Evolutionary conservation across 2,113 vertebrate species (phyloP).

Genomic region (Prionailurus viverrinus): DNA sequence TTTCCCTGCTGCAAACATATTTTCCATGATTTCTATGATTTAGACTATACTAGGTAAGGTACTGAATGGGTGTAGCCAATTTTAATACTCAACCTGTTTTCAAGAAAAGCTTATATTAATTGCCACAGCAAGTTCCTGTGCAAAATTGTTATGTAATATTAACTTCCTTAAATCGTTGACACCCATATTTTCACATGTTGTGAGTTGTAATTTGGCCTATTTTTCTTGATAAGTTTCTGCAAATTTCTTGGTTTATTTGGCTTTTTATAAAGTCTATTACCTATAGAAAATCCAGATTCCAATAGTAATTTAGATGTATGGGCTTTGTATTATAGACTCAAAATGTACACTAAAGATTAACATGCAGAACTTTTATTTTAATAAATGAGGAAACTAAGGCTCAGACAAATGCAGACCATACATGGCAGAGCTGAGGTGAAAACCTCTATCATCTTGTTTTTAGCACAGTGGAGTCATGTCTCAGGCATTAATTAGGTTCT

Average conservation of each 20-base stretch:
- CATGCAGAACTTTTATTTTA: not conserved
- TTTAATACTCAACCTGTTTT: constrained; percentile 12
- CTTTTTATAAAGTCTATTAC: constrained; percentile 4
- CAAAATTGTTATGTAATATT: not conserved
- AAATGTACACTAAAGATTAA: not conserved
- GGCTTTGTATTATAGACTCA: not conserved
- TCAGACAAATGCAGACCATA: not conserved
- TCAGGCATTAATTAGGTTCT: constrained; percentile 5
- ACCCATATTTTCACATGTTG: not conserved
- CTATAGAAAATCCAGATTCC: not conserved
- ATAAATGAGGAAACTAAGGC: not conserved
- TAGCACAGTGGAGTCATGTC: not conserved
- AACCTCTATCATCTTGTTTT: not conserved
- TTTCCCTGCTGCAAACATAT: not conserved
- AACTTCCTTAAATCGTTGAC: constrained; percentile 18
- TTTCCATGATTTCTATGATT: not conserved
- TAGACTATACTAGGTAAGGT: not conserved
- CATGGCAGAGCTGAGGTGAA: not conserved
- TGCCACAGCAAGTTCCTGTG: not conserved
- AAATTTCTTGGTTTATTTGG: not conserved
- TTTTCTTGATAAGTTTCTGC: not conserved
- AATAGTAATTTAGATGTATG: not conserved
- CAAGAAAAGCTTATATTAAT: not conserved
- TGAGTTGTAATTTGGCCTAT: not conserved
- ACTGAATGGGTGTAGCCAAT: not conserved